Evolutionary conservation across 2,113 vertebrate species (phyloP), one percentile per base, ranked within the genome.

Genomic region (Ammospiza caudacuta): DNA sequence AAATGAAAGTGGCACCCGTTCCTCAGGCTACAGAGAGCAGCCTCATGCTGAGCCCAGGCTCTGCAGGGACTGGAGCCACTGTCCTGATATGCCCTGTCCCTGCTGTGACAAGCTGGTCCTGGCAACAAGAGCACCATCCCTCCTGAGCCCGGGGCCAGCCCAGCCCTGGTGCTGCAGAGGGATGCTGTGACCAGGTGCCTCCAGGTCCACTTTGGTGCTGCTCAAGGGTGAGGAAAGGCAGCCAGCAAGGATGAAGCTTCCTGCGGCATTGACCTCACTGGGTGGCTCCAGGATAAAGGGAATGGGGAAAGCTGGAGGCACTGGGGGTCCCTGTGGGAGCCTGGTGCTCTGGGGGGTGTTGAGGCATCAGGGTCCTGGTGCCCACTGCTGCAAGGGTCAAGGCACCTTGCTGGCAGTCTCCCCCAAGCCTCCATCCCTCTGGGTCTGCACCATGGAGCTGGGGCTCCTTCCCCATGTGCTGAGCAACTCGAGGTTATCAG

Each of bases 1-100:
- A 95, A 96, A 92, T 78, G 88, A 64, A 96, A 92, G 90, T 82
- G 94, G 88, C 88, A 87, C 94, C 94, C 12, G 15, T 73, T 96
- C 88, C 76, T 78, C 12, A 0, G 19, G 79, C 82, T 92, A 33
- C 63, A 59, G 83, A 68, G 81, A 82, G 46, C 74, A 46, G 81
- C 63, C 12, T 20, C 63, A 37, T 0, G 5, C 72, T 59, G 68
- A 72, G 78, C 33, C 5, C n/a, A 12, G 87, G 18, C 67, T 82
- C 51, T 66, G 37, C 39, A 19, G 20, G 76, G 13, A 20, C 59
- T 74, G 79, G 24, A 78, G 73, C 37, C 0, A 0, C 76, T 74
- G 87, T 83, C 90, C 70, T 9, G 1, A 47, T 1, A 1, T 77
- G 83, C 55, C 82, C 68, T 4, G 1, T 46, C 43, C 25, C 25